phyloP scores from a whole-genome alignment of 2,797 vertebrate genomes.

The Acropternis orthonyx region DNA sequence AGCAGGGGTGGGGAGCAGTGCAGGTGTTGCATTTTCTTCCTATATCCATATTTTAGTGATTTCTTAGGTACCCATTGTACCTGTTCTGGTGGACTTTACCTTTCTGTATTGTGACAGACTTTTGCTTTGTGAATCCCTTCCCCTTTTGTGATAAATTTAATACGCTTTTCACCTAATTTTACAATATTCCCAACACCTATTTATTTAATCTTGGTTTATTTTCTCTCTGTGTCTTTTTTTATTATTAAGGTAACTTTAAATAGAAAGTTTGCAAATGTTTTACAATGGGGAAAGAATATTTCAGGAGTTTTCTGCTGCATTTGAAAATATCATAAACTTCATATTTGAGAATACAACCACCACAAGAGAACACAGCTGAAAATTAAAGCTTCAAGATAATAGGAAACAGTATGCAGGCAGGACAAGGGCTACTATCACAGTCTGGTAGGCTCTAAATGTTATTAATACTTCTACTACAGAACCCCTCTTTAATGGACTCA shows the following conservation, averaged over 20 bases:
- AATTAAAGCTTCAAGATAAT: not conserved
- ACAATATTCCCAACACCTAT: not conserved
- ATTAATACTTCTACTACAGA: not conserved
- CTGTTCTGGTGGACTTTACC: not conserved
- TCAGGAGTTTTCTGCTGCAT: not conserved
- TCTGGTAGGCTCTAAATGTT: not conserved
- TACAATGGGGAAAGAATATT: not conserved
- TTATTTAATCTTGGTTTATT: not conserved
- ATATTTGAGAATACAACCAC: not conserved
- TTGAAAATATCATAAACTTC: not conserved
- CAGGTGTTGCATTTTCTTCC: not conserved
- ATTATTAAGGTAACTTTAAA: not conserved
- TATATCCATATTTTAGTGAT: not conserved
- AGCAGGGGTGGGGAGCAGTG: accelerated
- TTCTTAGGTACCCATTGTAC: not conserved
- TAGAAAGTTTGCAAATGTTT: not conserved
- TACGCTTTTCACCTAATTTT: not conserved
- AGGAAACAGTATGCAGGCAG: not conserved
- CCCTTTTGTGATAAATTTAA: not conserved
- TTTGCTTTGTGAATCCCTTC: not conserved
- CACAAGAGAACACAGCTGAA: not conserved
- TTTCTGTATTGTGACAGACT: not conserved
- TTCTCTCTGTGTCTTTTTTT: not conserved
- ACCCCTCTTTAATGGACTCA: not conserved
- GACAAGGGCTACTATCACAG: not conserved